Percentiles rank a stretch among this genome's conserved stretches.
Conservation (phyloP, 1,140 invertebrate species). For the Leguminivora glycinivorella region DNA sequence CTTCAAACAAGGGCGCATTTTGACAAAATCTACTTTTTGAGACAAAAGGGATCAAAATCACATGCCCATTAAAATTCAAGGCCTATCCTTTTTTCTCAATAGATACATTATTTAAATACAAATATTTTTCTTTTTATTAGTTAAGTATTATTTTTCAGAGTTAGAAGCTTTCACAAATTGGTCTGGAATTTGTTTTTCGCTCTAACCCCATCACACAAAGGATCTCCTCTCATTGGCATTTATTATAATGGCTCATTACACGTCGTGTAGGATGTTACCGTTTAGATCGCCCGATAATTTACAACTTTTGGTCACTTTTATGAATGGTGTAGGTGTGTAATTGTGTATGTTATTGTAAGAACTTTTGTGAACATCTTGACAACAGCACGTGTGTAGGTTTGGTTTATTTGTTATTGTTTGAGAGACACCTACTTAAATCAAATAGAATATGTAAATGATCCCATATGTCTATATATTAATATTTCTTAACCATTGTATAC, state of each 20-base stretch:
- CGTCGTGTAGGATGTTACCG: conserved; percentile 33
- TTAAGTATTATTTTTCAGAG: too few relatives aligned
- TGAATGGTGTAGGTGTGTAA: conserved; percentile 33
- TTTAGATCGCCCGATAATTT: conserved; percentile 7
- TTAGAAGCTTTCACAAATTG: too few relatives aligned
- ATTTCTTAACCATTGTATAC: too few relatives aligned
- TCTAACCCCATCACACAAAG: not conserved
- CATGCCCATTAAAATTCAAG: conserved; percentile 27
- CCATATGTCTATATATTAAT: not conserved
- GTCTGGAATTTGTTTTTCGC: too few relatives aligned
- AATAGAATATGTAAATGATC: too few relatives aligned
- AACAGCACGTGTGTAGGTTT: conserved; percentile 5
- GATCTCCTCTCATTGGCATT: not conserved
- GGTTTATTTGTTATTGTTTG: conserved; percentile 1
- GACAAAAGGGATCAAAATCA: too few relatives aligned
- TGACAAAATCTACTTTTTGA: not conserved
- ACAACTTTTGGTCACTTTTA: conserved; percentile 5
- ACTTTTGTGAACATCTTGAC: conserved; percentile 28
- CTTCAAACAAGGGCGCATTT: conserved; percentile 35
- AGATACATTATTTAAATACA: conserved; percentile 34
- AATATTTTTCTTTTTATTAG: too few relatives aligned
- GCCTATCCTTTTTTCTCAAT: too few relatives aligned
- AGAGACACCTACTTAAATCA: not conserved
- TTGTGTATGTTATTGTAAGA: conserved; percentile 27
- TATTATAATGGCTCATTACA: not conserved